Evolutionary conservation across 2,797 vertebrate species (phyloP), one percentile per base, ranked within the genome.

Genomic region (Sebastes jordani): DNA sequence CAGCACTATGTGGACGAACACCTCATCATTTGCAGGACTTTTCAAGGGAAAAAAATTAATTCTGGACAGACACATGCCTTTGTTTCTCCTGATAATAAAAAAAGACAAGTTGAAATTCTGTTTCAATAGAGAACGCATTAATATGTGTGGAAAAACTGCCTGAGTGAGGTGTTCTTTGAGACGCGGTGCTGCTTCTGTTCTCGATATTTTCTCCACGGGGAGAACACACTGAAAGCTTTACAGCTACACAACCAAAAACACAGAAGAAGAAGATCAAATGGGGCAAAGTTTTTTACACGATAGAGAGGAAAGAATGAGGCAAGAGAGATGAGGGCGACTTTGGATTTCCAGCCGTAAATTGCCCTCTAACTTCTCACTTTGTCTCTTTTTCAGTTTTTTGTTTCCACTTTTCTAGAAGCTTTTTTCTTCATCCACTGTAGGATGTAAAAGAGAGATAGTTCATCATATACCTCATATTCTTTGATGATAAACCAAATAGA

Each of bases 381-480:
- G 90, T 93, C 79, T 85, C 74, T 84, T 80, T 78, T 81, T 80
- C 30, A 71, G 27, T 81, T 77, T 81, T 80, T 85, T 85, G 73
- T 80, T 91, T 90, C 71, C 65, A 67, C 77, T 91, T 93, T 82
- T 91, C 70, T 90, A 69, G 84, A 38, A 76, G 78, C 90, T 90
- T 88, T 86, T 91, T 90, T 86, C 85, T 83, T 90, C 75, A 83
- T 91, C 91, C 95, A 86, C 87, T 93, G 88, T 90, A 83, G 92
- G 94, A 92, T 93, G 93, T 94, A 93, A 95, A 95, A 97, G 96
- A 97, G 96, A 97, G 97, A 97, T 96, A 97, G 96, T 96, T 97
- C 95, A 95, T 97, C 96, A 96, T 96, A 97, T 97, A 97, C 97
- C 97, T 97, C 97, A 97, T 96, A 95, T 96, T 97, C 96, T 96